Evolutionary conservation across 1,140 invertebrate species (phyloP), one percentile per base, ranked within the genome.

Genomic region (Palaemon carinicauda): DNA sequence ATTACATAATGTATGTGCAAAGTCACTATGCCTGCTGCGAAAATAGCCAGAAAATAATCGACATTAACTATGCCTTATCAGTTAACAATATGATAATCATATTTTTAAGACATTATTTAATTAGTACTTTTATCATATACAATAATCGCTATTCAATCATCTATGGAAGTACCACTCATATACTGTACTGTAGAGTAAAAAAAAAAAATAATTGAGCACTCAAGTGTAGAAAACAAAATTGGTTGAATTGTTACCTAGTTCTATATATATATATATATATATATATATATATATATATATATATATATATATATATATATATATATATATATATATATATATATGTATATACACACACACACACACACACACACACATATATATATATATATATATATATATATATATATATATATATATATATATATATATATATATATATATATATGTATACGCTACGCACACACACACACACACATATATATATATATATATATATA

Each of bases 371-470:
- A 75, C 21, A 75, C 21, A 75, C 21, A 75, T 33, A 75, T 33
- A 75, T 33, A 75, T 33, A 75, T 75, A 75, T 75, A 75, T 75
- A 75, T 75, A 75, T 75, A 75, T 75, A 75, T 75, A 75, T 75
- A 75, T 75, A 75, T 75, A 75, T 75, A 75, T 75, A 75, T 75
- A 75, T 75, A 75, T 75, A 75, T 75, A 75, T 75, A 75, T 33
- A 75, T 75, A 75, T 75, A 75, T 75, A 75, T 33, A 75, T 75
- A 75, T 75, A 75, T 33, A 75, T 75, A 75, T 75, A 75, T 75
- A 33, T 75, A 75, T 75, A 75, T 75, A 75, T 75, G 50, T 75
- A 75, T n/a, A n/a, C n/a, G n/a, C n/a, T n/a, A n/a, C n/a, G n/a
- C n/a, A n/a, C n/a, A n/a, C n/a, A n/a, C n/a, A 33, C 50, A 75